These are phyloP conservation scores for Sardinella longiceps DNA, from an alignment of 2,797 vertebrate species.

Conservation along the genomic window DNA sequence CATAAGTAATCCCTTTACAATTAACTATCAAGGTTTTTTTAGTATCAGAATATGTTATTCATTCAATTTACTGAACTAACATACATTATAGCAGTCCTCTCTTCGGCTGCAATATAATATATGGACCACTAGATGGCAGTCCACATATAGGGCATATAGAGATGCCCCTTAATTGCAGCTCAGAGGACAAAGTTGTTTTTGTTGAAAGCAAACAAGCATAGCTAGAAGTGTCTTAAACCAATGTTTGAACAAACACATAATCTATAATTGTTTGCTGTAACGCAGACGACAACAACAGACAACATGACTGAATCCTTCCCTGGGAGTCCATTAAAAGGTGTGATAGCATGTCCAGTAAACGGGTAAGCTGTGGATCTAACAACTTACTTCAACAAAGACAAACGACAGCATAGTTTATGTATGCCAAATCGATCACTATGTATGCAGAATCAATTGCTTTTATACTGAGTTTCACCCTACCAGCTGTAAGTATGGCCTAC, in stretches of 20 bases:
- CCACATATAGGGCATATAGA: background rate
- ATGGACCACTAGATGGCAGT: constrained; percentile 39
- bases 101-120: background rate
- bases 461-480: background rate
- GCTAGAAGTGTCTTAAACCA: background rate
- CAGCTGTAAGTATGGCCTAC: background rate
- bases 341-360: background rate
- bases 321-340: background rate
- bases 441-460: background rate
- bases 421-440: background rate
- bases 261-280: background rate
- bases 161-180: too few relatives aligned
- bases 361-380: background rate
- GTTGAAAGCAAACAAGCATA: background rate
- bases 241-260: background rate
- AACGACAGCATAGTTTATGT: background rate
- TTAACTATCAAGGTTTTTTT: background rate
- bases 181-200: background rate
- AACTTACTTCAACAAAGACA: background rate
- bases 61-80: background rate
- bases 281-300: too few relatives aligned
- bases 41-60: background rate
- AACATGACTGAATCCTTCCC: background rate
- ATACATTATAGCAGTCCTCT: background rate
- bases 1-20: background rate